These are phyloP conservation scores for Cheilosia pagana DNA, from an alignment of 2,888 invertebrate species.

Conservation along the genomic window DNA sequence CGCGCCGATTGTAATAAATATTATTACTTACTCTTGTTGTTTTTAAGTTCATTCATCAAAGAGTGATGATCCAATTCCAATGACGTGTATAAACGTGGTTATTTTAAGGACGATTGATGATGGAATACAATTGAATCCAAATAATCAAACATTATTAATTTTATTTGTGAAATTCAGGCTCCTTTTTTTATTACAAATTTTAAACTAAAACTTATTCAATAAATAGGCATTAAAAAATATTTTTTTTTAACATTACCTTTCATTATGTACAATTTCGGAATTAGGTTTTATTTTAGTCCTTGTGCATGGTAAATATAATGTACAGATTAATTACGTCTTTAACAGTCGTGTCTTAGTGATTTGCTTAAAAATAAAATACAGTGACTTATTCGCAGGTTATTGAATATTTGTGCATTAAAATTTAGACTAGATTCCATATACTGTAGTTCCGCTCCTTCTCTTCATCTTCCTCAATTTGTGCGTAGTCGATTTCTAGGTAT, in stretches of 20 bases:
- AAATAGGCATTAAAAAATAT: slow-evolving; percentile 11
- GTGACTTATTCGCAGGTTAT: background rate
- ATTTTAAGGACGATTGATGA: background rate
- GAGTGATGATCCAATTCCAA: slow-evolving; percentile 39
- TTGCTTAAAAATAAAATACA: slow-evolving; percentile 18
- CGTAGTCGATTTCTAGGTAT: slow-evolving; percentile 83
- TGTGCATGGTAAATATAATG: no score
- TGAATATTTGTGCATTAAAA: background rate
- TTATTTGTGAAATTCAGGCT: slow-evolving; percentile 6
- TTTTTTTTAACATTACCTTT: background rate
- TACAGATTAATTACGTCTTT: background rate
- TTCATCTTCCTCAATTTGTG: slow-evolving; percentile 82
- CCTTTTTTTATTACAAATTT: slow-evolving; percentile 12
- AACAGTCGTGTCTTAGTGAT: slow-evolving; percentile 5
- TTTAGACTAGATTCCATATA: slow-evolving; percentile 82
- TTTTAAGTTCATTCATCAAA: slow-evolving; percentile 40
- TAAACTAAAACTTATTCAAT: slow-evolving; percentile 14
- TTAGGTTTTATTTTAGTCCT: background rate
- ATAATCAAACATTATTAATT: background rate
- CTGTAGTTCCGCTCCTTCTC: slow-evolving; percentile 80
- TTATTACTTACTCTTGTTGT: slow-evolving; percentile 34
- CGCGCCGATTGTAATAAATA: slow-evolving; percentile 37
- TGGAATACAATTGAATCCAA: background rate
- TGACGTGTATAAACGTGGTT: background rate
- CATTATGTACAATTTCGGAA: slow-evolving; percentile 8